Evolutionary conservation across 2,888 invertebrate genomes (phyloP).

Genomic region (Nebria salina): DNA sequence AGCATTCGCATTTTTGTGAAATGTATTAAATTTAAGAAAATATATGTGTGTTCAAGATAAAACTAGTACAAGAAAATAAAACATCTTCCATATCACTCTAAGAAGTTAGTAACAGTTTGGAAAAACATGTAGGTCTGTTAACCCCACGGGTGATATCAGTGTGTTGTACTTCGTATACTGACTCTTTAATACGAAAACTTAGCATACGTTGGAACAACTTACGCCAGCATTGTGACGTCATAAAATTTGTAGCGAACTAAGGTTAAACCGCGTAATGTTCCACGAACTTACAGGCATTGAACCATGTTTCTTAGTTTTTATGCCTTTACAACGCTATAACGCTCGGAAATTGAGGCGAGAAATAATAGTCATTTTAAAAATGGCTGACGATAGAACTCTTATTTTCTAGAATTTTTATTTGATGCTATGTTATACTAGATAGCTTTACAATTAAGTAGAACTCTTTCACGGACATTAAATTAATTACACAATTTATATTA

Average conservation of each 20-base stretch:
- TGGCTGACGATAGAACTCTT: not conserved
- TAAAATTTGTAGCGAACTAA: conserved; percentile 30
- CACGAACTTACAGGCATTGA: not conserved
- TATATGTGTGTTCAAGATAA: not conserved
- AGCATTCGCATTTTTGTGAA: not conserved
- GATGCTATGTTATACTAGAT: conserved; percentile 2
- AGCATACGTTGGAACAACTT: conserved; percentile 21
- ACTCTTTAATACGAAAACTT: conserved; percentile 39
- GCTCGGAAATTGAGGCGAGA: not conserved
- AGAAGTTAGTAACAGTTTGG: not conserved
- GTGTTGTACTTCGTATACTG: conserved; percentile 18
- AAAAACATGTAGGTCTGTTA: conserved; percentile 23
- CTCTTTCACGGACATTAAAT: not conserved
- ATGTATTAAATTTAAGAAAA: not conserved
- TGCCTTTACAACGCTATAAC: not conserved
- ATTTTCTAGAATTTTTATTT: conserved; percentile 13
- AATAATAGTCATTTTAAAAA: not conserved
- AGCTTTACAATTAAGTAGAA: not conserved
- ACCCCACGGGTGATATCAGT: conserved; percentile 30
- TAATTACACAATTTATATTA: no score
- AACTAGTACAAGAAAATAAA: conserved; percentile 4
- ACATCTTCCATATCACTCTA: conserved; percentile 22
- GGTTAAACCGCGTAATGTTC: conserved; percentile 25
- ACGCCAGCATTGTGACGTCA: conserved; percentile 20
- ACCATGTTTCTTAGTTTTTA: not conserved